Base-by-base conservation (phyloP, 2,797 vertebrate species). In the Enteromius afrohamiltoni region DNA sequence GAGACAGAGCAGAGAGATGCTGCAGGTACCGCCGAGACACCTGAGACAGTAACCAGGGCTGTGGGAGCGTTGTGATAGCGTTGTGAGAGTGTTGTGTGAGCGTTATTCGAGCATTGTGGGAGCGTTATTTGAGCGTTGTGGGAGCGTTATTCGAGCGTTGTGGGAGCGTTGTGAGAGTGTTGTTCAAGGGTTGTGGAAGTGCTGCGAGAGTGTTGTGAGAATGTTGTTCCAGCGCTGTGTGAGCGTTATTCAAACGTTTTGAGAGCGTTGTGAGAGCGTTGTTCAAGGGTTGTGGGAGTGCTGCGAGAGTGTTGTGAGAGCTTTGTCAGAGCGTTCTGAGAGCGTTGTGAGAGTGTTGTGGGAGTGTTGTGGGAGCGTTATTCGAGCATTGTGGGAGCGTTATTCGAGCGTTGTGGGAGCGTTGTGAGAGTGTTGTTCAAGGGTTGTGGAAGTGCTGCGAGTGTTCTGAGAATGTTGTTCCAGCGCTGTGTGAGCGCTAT, bases 1-100 rank as follows among this genome's bases (percentile, higher is more conserved):
- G 84, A 84, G 74, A 42, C 87, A 87, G 67, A 93, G 91, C 86
- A 83, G 1, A 71, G 85, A 88, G 49, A 88, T 83, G 2, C 80
- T 95, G 82, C 91, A 93, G 93, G 94, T 94, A 83, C 60, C 6
- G 0, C 37, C 19, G 13, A 21, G 1, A 45, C 17, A 2, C 40
- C 16, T 6, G 49, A 9, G 60, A 67, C 64, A 6, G 0, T 4
- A 14, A 13, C 21, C 21, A 34, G 45, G 14, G 19, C 0, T 75
- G 51, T 3, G n/a, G 2, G 21, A 77, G 37, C 2, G 9, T 60
- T 42, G 11, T 26, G 11, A 1, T 17, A 51, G 3, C 1, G 10
- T 62, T 26, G 11, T 2, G 5, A 21, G 13, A 9, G 0, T 0
- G 1, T 19, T 49, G 42, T 2, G 23, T 7, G 19, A 23, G 13